Evolutionary conservation across 2,113 vertebrate species (phyloP).

Genomic region (Macroglossus sobrinus): DNA sequence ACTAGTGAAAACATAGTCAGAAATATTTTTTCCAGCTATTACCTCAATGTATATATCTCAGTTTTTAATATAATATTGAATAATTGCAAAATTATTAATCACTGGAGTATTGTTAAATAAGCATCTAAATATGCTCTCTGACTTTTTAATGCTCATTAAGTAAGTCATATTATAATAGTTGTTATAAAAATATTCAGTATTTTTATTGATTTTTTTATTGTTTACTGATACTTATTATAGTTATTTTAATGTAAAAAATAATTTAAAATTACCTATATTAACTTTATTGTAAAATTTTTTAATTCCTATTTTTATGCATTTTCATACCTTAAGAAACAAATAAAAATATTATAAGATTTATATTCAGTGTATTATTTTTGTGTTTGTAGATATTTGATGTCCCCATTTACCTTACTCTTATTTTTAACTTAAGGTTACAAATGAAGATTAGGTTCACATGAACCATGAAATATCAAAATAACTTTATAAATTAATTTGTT

Average conservation of each 20-base stretch:
- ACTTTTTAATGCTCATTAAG: not conserved
- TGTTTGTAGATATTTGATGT: not conserved
- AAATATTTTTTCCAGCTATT: not conserved
- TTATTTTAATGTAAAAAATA: not conserved
- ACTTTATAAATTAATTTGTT: not conserved
- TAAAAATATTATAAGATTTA: not conserved
- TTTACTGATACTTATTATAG: not conserved
- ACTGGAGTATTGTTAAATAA: not conserved
- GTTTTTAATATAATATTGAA: not conserved
- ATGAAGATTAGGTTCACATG: not conserved
- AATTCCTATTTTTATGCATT: not conserved
- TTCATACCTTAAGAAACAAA: not conserved
- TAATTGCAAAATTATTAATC: not conserved
- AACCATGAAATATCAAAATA: not conserved
- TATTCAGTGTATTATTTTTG: not conserved
- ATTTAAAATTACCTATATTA: not conserved
- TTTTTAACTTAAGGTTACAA: not conserved
- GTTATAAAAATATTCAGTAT: not conserved
- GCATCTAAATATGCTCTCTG: not conserved
- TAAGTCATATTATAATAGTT: not conserved
- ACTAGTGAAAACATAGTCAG: not conserved
- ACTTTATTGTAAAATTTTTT: not conserved
- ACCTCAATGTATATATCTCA: not conserved
- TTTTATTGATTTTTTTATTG: not conserved
- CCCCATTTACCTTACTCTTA: not conserved